Evolutionary conservation across 2,797 vertebrate species (phyloP), one percentile per base, ranked within the genome.

Genomic region (Steatocranus sp.): DNA sequence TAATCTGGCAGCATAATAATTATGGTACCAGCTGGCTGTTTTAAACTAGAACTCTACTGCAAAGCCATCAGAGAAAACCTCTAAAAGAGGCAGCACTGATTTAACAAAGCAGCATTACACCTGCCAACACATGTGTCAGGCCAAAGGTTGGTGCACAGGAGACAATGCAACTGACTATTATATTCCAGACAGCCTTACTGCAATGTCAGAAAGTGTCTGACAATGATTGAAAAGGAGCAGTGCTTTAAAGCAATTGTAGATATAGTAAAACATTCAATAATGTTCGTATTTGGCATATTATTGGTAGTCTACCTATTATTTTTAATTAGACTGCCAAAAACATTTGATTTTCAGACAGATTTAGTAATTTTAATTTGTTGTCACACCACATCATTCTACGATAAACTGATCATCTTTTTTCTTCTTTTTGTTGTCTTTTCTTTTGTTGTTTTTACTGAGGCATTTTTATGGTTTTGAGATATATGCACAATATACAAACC

Each of bases 21-120:
- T 76, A 46, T 81, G 34, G 79, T 78, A 80, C 61, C 79, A 87
- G 86, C 79, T 89, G 87, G 86, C 82, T 84, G 46, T 87, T 89
- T 88, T 82, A 82, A 86, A 87, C 81, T 51, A 78, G 41, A 79
- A 83, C 34, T 51, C 76, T 87, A 73, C 76, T 82, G 79, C 63
- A 51, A 79, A 88, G 58, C 23, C 87, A 76, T 79, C 46, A 79
- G 76, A 81, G 85, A 80, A 83, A 84, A 79, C 76, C 66, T 80
- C 75, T 85, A 53, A 82, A 86, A 85, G 73, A 79, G n/a, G 34
- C 75, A 78, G 27, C 73, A 56, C 32, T 41, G 63, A 68, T 50
- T 79, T 70, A 76, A 83, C 49, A 32, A 78, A 87, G 75, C 83
- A 87, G 77, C n/a, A 41, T 73, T 82, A 73, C 54, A 83, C 74